Evolutionary conservation across 1,140 invertebrate species (phyloP), one percentile per base, ranked within the genome.

Genomic region (Drosophila subobscura): DNA sequence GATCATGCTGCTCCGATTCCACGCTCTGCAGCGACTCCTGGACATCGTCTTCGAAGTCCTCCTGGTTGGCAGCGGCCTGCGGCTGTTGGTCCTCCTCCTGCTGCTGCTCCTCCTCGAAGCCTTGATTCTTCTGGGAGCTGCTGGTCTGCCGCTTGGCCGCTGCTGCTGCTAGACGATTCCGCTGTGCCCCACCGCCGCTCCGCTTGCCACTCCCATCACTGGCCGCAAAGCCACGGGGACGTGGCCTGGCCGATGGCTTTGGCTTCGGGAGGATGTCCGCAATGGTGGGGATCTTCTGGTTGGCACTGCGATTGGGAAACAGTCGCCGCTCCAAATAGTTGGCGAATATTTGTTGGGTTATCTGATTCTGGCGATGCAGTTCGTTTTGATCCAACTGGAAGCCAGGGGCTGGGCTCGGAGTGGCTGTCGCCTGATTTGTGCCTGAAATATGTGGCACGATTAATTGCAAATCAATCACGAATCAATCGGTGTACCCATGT

Each of bases 341-440:
- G 83, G 95, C 94, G 55, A 95, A 92, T 67, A 95, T 95, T 92
- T 95, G 94, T 88, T 94, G 93, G 16, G 95, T 95, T 88, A 95
- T 95, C 90, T 93, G 93, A 92, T 95, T 95, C 93, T 95, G 94
- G 46, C 94, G 91, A 74, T 93, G 93, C 85, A 95, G 86, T 91
- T 95, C 95, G 66, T 92, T 92, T 37, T 92, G 72, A 90, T 93
- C 94, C 92, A 91, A 60, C 55, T 85, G 74, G 47, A 83, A 83
- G 51, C 72, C 40, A 12, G 58, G 58, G 55, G 20, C 42, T 23
- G 50, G 40, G 51, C 40, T 75, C 37, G 16, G 58, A 29, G 25
- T 75, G 14, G 59, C 42, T 33, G 72, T 51, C 33, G 52, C 44
- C 33, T 37, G 33, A 49, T 58, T 66, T 47, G 68, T 58, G 58